phyloP scores from a whole-genome alignment of 2,113 vertebrate genomes.

The Petrocephalus zakoni region DNA sequence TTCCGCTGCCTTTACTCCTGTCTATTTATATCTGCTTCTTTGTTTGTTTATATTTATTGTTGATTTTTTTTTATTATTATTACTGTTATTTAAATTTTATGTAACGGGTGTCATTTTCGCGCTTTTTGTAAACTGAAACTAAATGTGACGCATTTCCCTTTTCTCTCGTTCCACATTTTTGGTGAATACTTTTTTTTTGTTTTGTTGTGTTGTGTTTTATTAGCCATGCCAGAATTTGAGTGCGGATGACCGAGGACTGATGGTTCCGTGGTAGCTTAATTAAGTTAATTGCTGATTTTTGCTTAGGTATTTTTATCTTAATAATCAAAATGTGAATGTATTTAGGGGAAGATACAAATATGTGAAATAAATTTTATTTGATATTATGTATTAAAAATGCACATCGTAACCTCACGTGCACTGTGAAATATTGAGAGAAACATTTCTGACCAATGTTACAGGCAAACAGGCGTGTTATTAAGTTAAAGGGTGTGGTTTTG shows the following conservation, averaged over 20 bases:
- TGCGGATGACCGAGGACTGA: background rate
- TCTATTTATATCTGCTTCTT: background rate
- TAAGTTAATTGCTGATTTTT: background rate
- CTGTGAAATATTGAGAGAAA: slow-evolving; percentile 13
- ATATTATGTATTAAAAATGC: background rate
- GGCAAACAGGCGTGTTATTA: background rate
- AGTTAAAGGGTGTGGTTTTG: slow-evolving; percentile 1
- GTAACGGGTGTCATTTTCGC: background rate
- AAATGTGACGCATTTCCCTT: background rate
- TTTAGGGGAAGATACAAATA: background rate
- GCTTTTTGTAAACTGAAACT: background rate
- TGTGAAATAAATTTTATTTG: background rate
- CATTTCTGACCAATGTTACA: background rate
- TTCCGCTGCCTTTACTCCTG: background rate
- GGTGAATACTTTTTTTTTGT: background rate
- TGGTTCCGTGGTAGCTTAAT: background rate
- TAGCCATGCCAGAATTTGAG: background rate
- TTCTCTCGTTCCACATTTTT: background rate
- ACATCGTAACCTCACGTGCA: background rate
- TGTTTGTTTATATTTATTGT: background rate
- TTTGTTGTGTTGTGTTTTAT: background rate
- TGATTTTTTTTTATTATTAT: background rate
- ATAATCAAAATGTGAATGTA: slow-evolving; percentile 10
- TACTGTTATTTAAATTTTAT: background rate
- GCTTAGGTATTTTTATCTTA: slow-evolving; percentile 1